Evolutionary conservation across 2,113 vertebrate species (phyloP).

Genomic region (Morphnarchus princeps): DNA sequence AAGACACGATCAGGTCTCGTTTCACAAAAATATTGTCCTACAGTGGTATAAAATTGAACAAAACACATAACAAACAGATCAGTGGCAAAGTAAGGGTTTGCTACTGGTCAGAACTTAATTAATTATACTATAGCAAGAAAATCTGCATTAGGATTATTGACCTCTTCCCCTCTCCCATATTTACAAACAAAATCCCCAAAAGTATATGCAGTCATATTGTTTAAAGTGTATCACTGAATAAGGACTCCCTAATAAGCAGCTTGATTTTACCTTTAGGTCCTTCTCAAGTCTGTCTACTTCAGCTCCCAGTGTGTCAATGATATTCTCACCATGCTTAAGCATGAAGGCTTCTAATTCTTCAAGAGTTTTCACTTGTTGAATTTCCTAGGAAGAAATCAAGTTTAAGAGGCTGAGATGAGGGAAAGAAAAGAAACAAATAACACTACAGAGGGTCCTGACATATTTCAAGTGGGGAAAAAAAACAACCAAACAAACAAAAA

Average conservation of each 20-base stretch:
- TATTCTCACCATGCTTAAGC: constrained; percentile 98
- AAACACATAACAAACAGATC: neutral
- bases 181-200: neutral
- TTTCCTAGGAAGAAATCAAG: constrained; percentile 81
- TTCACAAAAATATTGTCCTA: neutral
- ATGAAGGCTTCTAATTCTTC: constrained; percentile 96
- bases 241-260: neutral
- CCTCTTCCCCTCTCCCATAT: neutral
- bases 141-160: neutral
- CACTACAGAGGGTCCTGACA: neutral
- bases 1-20: neutral
- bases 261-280: constrained; percentile 87
- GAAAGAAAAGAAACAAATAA: neutral
- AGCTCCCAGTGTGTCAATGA: constrained; percentile 93
- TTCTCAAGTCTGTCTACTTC: constrained; percentile 98
- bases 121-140: neutral
- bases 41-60: neutral
- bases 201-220: neutral
- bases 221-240: neutral
- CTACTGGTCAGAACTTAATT: neutral
- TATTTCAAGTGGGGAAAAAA: neutral
- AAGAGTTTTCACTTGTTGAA: constrained; percentile 92
- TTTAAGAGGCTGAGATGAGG: neutral
- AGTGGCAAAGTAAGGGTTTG: neutral
- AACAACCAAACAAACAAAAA: neutral